These are phyloP conservation scores for Caradrina kadenii DNA, from an alignment of 2,888 invertebrate genomes.

Conservation along the genomic window DNA sequence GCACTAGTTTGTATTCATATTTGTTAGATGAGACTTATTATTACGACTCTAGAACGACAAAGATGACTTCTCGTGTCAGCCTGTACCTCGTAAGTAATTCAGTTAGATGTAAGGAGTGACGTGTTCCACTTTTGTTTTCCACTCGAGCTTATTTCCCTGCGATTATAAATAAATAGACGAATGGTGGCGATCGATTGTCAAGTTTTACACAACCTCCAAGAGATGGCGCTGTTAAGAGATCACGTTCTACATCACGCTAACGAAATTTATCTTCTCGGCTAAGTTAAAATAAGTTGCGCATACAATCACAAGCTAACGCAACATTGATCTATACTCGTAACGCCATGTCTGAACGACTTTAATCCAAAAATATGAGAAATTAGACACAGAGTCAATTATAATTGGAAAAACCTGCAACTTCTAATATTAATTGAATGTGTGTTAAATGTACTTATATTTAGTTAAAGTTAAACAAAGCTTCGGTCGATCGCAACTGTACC, in stretches of 20 bases:
- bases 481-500: slow-evolving; percentile 44
- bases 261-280: slow-evolving; percentile 53
- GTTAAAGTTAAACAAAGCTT: slow-evolving; percentile 13
- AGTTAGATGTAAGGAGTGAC: slow-evolving; percentile 66
- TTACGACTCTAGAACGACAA: slow-evolving; percentile 78
- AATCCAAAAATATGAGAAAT: slow-evolving; percentile 21
- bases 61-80: slow-evolving; percentile 74
- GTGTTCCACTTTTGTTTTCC: slow-evolving; percentile 70
- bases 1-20: slow-evolving; percentile 74
- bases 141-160: slow-evolving; percentile 73
- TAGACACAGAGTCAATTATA: slow-evolving; percentile 58
- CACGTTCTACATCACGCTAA: slow-evolving; percentile 55
- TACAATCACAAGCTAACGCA: slow-evolving; percentile 51
- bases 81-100: slow-evolving; percentile 69
- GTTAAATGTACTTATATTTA: slow-evolving; percentile 35
- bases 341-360: slow-evolving; percentile 15
- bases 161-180: slow-evolving; percentile 48
- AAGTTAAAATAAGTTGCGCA: slow-evolving; percentile 57
- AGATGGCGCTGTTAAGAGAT: slow-evolving; percentile 36
- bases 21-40: slow-evolving; percentile 79
- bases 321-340: slow-evolving; percentile 32
- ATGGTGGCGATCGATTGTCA: slow-evolving; percentile 50
- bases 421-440: slow-evolving; percentile 64
- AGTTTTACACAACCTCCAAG: slow-evolving; percentile 1
- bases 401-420: slow-evolving; percentile 75